Conservation (phyloP, 1,140 invertebrate genomes). For the Orchesella cincta region DNA sequence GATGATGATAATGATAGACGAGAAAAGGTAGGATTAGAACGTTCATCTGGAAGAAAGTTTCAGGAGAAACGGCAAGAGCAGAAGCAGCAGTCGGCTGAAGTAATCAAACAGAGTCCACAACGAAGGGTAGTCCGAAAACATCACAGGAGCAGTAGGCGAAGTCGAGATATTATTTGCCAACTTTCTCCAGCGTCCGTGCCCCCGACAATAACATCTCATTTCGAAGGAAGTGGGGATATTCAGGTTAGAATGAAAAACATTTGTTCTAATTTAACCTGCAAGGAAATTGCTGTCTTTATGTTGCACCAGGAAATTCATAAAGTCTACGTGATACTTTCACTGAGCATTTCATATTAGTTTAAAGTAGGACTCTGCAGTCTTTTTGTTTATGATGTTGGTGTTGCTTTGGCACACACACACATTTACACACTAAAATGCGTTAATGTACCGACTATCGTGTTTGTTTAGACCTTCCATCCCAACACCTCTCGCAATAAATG, state of each 20-base stretch:
- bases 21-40: background rate
- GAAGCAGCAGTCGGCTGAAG: background rate
- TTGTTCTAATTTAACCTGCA: background rate
- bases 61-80: background rate
- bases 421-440: too few species aligned
- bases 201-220: background rate
- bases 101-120: constrained; percentile 1
- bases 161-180: constrained; percentile 2
- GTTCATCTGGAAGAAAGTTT: background rate
- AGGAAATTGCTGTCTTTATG: too few species aligned
- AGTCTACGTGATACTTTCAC: too few species aligned
- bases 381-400: too few species aligned
- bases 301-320: too few species aligned
- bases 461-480: too few species aligned
- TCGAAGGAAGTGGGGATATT: background rate
- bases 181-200: background rate
- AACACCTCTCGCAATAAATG: too few species aligned
- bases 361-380: too few species aligned
- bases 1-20: background rate
- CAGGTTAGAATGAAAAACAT: background rate
- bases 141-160: background rate
- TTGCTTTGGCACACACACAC: too few species aligned
- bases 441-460: too few species aligned
- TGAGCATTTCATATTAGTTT: too few species aligned
- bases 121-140: background rate